Evolutionary conservation across 2,797 vertebrate species (phyloP).

Genomic region (Sebastes baramenuke): DNA sequence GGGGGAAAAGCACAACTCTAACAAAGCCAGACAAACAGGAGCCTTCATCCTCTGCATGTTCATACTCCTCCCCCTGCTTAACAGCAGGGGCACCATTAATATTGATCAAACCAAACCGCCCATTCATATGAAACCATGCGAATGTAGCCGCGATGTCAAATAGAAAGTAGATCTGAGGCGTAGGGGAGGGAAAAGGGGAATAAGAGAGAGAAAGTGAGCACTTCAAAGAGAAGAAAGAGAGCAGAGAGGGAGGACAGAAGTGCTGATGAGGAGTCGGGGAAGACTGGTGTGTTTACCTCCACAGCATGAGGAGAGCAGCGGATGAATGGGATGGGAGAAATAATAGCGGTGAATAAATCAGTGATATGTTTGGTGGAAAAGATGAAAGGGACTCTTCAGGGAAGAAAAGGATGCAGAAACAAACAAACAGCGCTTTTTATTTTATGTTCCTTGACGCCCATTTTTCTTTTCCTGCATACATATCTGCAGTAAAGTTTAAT

Average conservation of each 20-base stretch:
- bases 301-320: neutral
- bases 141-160: constrained; percentile 10
- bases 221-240: constrained; percentile 28
- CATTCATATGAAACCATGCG: neutral
- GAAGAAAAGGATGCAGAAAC: neutral
- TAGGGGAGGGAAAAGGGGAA: neutral
- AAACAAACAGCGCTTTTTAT: neutral
- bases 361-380: neutral
- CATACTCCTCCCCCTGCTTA: neutral
- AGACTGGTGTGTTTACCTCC: constrained; percentile 20
- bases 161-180: neutral
- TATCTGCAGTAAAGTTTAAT: neutral
- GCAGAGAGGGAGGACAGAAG: neutral
- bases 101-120: constrained; percentile 31
- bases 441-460: neutral
- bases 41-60: constrained; percentile 33
- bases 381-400: neutral
- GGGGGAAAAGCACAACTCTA: neutral
- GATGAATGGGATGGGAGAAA: neutral
- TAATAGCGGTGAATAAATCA: neutral
- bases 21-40: constrained; percentile 55
- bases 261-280: constrained; percentile 6
- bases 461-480: neutral
- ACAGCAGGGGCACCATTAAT: constrained; percentile 34
- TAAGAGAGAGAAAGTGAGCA: neutral